Base-by-base conservation (phyloP, 1,140 invertebrate genomes). In the Drosophila kohkoa region DNA sequence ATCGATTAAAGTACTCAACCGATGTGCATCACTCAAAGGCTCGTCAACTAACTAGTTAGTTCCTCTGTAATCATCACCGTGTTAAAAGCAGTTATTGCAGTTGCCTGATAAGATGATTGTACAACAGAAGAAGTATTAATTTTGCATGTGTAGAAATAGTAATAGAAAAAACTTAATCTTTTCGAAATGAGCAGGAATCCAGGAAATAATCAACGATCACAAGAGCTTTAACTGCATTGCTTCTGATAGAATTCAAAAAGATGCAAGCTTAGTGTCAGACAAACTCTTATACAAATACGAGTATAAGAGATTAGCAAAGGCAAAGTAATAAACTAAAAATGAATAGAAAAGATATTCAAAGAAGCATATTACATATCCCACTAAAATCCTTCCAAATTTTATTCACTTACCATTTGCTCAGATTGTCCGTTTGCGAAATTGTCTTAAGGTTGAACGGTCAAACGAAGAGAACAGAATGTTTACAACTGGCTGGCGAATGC, bases 391-490 rank as follows among this genome's bases (percentile, higher is more conserved):
- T 32, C 6, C 30, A 32, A 20, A n/a, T 20, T 13, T 28, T 7
- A 16, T 25, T 58, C 10, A 52, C 15, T 60, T 62, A 45, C 11
- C 8, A 4, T 6, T 30, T 30, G 48, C 15, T 51, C 11, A 8
- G 46, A 30, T 41, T n/a, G n/a, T 35, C 13, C 25, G 38, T 25
- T 52, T 49, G 8, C 11, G 38, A 52, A 52, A 35, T n/a, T 45
- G 32, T 28, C 48, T 52, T 52, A 32, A 43, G 48, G 25, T 43
- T 35, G 58, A 32, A 28, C 16, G 35, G 32, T 49, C 63, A 35
- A 45, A 13, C 20, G 28, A 63, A 64, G 68, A 75, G 73, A 75
- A 58, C 59, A 71, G 20, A 70, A 48, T 25, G 38, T 45, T 45
- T 46, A 55, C 46, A 67, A 71, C 68, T 64, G 49, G 38, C 38